Percentiles rank a stretch among this genome's conserved stretches.
phyloP scores from a whole-genome alignment of 2,113 vertebrate genomes.

The Cyprinodon tularosa region DNA sequence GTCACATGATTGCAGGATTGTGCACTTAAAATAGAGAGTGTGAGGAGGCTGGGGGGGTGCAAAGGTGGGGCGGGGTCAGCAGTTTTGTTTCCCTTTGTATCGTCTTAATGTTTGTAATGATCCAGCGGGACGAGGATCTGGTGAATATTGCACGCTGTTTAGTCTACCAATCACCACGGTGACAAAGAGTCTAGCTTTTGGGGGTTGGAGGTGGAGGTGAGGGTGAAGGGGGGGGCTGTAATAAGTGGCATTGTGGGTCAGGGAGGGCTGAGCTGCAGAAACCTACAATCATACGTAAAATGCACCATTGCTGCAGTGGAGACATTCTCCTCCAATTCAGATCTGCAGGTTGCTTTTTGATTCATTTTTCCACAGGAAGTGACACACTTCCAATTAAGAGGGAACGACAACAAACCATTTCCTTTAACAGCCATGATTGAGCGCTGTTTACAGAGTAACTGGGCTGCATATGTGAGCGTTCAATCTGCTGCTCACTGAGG shows the following conservation, averaged over 20 bases:
- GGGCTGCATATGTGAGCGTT: background rate
- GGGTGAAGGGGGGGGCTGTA: slow-evolving; percentile 16
- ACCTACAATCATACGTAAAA: background rate
- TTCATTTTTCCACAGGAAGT: slow-evolving; percentile 29
- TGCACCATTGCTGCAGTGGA: slow-evolving; percentile 4
- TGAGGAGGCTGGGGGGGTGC: slow-evolving; percentile 16
- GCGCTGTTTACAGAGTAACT: slow-evolving; percentile 2
- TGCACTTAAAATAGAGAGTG: slow-evolving; percentile 57
- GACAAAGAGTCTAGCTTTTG: slow-evolving; percentile 85
- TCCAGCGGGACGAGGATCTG: slow-evolving; percentile 67
- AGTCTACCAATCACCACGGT: slow-evolving; percentile 94
- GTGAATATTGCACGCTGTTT: slow-evolving; percentile 86
- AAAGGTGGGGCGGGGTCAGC: slow-evolving; percentile 40
- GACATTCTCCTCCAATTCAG: slow-evolving; percentile 7
- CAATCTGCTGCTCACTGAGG: background rate
- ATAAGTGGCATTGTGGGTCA: slow-evolving; percentile 43
- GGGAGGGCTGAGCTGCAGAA: slow-evolving; percentile 1
- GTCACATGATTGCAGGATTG: slow-evolving; percentile 32
- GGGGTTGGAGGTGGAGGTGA: slow-evolving; percentile 26
- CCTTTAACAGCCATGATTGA: slow-evolving; percentile 5
- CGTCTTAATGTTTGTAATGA: slow-evolving; percentile 71
- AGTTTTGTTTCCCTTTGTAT: slow-evolving; percentile 60
- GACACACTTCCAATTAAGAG: slow-evolving; percentile 39
- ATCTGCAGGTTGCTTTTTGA: slow-evolving; percentile 26
- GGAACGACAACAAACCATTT: slow-evolving; percentile 25